Evolutionary conservation across 1,140 invertebrate genomes (phyloP), one percentile per base, ranked within the genome.

Genomic region (Rhagoletis pomonella): DNA sequence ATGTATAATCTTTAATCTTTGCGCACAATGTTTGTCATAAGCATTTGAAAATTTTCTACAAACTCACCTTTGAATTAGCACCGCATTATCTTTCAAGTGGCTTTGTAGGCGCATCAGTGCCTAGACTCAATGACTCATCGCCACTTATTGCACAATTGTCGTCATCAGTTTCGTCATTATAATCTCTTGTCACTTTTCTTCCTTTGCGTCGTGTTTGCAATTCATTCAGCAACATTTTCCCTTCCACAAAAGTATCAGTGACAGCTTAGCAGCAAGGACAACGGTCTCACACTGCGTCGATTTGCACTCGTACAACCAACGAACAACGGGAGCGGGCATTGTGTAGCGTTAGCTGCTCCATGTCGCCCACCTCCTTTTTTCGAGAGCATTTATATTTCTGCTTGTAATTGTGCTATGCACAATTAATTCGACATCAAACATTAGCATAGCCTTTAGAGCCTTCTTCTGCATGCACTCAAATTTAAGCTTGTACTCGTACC

Each of bases 401-500:
- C 60, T 86, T 86, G 86, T 86, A 69, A 64, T 69, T 86, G 86
- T 65, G 64, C 86, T 77, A 73, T 73, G 86, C 86, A 77, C 86
- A 87, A 87, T 87, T 87, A 87, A 87, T 73, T 77, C 86, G 47
- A 59, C 65, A 58, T 87, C 86, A 87, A 87, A 87, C 67, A 87
- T 87, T 87, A 87, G 86, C 67, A 87, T 87, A 87, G 86, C 64
- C 86, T 86, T 69, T 86, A 62, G 84, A 59, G 59, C 47, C 73
- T 29, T 55, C 73, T 50, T 17, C 44, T 81, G 73, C 47, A 81
- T 50, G 47, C 47, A 81, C 73, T 81, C 73, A 29, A 81, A 81
- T 81, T 81, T 81, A 81, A 81, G 73, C 73, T 81, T 10, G n/a
- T 29, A 81, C 47, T 81, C 47, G 10, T 81, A 17, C 7, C 73